Percentiles rank a stretch among this genome's conserved stretches.
Conservation (phyloP, 2,113 vertebrate genomes). For the Phrynosoma platyrhinos region DNA sequence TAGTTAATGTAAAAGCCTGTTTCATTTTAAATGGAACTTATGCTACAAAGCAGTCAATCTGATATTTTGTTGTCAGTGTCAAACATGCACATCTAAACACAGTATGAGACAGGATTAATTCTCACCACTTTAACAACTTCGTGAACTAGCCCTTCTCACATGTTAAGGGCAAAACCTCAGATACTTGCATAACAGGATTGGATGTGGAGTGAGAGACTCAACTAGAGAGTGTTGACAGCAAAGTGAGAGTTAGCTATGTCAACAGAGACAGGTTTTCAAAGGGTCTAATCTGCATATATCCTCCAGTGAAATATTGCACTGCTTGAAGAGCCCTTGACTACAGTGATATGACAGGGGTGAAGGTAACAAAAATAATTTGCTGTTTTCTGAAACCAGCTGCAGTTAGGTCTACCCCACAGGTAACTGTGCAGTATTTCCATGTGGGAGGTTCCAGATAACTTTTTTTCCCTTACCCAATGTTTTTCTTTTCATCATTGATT, state of each 20-base stretch:
- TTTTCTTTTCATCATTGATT: slow-evolving; percentile 55
- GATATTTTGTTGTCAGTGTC: too few relatives aligned
- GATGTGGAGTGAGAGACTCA: neutral
- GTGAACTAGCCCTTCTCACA: neutral
- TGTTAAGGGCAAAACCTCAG: neutral
- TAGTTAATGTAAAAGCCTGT: neutral
- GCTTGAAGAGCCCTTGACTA: neutral
- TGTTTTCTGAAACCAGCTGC: neutral
- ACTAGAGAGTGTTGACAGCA: neutral
- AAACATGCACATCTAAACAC: too few relatives aligned
- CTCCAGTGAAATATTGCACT: neutral
- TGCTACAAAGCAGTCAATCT: neutral
- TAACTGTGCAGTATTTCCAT: slow-evolving; percentile 51
- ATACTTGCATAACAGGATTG: neutral
- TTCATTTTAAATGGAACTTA: neutral
- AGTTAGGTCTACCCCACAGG: neutral
- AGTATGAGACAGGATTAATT: neutral
- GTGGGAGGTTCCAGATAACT: slow-evolving; percentile 54
- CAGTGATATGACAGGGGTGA: neutral
- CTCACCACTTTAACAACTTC: neutral
- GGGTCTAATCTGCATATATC: neutral
- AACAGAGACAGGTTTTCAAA: neutral
- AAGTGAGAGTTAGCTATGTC: neutral
- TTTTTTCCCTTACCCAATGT: slow-evolving; percentile 11
- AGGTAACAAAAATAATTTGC: neutral